Evolutionary conservation across 2,113 vertebrate species (phyloP).

Genomic region (Tinamus guttatus): DNA sequence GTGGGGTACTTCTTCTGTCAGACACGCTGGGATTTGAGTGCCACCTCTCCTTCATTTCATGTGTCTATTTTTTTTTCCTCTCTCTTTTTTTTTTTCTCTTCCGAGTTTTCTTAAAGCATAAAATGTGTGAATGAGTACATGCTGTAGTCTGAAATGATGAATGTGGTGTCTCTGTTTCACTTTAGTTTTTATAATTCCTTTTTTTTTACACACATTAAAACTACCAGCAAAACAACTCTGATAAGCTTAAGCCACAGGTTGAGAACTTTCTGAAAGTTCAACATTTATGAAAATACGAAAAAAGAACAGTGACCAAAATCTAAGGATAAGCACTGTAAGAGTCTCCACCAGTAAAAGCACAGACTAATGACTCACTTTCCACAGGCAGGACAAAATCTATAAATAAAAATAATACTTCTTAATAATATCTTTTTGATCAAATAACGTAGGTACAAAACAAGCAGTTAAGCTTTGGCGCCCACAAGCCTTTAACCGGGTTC

Average conservation of each 20-base stretch:
- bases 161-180: conserved; percentile 35
- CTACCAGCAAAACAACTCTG: background rate
- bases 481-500: background rate
- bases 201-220: conserved; percentile 11
- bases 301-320: background rate
- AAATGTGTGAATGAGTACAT: conserved; percentile 42
- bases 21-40: conserved; percentile 47
- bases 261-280: background rate
- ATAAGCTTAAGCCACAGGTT: background rate
- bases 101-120: conserved; percentile 44
- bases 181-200: background rate
- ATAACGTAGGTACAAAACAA: background rate
- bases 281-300: background rate
- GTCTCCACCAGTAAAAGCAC: background rate
- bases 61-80: background rate
- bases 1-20: conserved; percentile 57
- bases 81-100: background rate
- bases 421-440: background rate
- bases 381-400: background rate
- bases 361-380: background rate
- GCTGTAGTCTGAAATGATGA: conserved; percentile 51
- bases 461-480: background rate
- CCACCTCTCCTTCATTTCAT: conserved; percentile 42
- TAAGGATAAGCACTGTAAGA: background rate
- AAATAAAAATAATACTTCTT: background rate